These are phyloP conservation scores for Scopus umbretta DNA, from an alignment of 2,113 vertebrate genomes.

Conservation along the genomic window DNA sequence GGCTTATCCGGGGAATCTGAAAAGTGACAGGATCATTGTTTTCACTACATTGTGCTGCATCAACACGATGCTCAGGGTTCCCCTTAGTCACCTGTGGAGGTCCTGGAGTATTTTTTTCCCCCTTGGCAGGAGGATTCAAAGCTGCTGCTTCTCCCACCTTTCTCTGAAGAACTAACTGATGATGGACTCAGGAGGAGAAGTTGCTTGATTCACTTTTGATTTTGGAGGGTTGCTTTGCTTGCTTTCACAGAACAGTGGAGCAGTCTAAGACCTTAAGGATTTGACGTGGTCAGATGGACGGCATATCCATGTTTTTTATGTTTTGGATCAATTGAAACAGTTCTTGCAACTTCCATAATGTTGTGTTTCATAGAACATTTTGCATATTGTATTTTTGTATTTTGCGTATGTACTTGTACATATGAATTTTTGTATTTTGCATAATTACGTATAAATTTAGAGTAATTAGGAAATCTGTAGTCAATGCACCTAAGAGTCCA, in stretches of 20 bases:
- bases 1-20: not conserved
- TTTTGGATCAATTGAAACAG: not conserved
- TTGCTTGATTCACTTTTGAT: not conserved
- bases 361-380: not conserved
- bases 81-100: not conserved
- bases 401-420: too few species aligned
- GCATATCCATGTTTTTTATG: not conserved
- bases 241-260: not conserved
- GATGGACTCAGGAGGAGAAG: not conserved
- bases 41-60: too few species aligned
- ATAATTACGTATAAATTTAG: not conserved
- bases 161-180: not conserved
- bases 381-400: too few species aligned
- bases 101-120: not conserved
- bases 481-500: too few species aligned
- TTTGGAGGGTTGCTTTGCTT: not conserved
- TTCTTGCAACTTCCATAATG: not conserved
- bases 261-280: not conserved
- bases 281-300: not conserved
- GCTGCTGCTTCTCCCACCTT: not conserved
- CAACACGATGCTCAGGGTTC: not conserved
- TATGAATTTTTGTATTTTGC: too few species aligned
- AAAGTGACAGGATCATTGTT: not conserved
- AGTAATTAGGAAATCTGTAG: not conserved
- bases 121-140: not conserved